Evolutionary conservation across 1,140 invertebrate genomes (phyloP).

Genomic region (Himalopsyche phryganea): DNA sequence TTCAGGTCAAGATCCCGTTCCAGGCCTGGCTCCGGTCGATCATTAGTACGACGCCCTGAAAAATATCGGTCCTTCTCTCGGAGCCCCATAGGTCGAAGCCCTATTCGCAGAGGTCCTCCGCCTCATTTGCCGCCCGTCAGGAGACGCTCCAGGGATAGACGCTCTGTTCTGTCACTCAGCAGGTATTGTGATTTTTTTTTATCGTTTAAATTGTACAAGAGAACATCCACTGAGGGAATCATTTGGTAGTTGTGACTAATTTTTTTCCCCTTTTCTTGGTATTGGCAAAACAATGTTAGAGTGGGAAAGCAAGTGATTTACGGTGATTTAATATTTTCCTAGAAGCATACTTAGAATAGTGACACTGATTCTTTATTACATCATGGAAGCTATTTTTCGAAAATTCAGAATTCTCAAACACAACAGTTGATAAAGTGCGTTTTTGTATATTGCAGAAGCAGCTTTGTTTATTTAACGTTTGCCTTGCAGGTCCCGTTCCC

Average conservation of each 20-base stretch:
- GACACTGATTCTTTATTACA: no score
- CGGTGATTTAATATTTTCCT: no score
- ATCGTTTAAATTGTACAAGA: not conserved
- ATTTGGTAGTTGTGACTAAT: no score
- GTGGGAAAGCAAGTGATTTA: no score
- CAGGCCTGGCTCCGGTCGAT: slow-evolving; percentile 45
- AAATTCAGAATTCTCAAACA: no score
- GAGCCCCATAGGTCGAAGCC: slow-evolving; percentile 20
- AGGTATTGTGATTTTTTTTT: slow-evolving; percentile 9
- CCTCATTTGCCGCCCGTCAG: not conserved
- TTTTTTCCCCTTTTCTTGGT: no score
- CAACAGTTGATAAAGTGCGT: no score
- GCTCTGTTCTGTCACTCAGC: slow-evolving; percentile 29
- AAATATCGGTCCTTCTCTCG: slow-evolving; percentile 30
- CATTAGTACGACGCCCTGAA: slow-evolving; percentile 42
- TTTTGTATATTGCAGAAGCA: no score
- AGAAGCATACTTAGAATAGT: no score
- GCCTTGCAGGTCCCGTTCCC: slow-evolving; percentile 15
- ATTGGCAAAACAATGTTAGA: no score
- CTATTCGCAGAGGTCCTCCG: not conserved
- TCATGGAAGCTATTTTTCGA: no score
- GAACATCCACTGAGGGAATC: no score
- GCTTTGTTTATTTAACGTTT: not conserved
- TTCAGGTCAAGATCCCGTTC: slow-evolving; percentile 43
- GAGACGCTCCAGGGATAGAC: slow-evolving; percentile 20